Percentiles rank a stretch among this genome's conserved stretches.
Evolutionary conservation across 2,888 invertebrate species (phyloP).

Genomic region (Meiosimyza decipiens): DNA sequence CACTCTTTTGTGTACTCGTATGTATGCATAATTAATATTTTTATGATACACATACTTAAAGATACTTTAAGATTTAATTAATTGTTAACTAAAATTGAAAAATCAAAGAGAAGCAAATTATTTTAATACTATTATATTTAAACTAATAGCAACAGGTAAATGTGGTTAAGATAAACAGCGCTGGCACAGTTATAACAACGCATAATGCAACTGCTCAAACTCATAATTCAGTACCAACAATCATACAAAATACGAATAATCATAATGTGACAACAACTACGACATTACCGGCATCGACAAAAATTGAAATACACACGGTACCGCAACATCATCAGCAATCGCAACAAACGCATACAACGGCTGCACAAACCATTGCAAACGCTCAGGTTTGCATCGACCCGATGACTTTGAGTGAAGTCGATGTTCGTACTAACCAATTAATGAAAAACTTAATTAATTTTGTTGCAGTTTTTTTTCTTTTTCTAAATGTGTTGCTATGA

Average conservation of each 20-base stretch:
- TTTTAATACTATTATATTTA: slow-evolving; percentile 37
- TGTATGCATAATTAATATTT: too few species aligned
- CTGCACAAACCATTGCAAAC: slow-evolving; percentile 66
- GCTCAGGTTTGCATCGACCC: slow-evolving; percentile 84
- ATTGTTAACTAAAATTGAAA: background rate
- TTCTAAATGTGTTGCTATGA: slow-evolving; percentile 39
- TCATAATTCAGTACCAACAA: slow-evolving; percentile 55
- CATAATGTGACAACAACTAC: slow-evolving; percentile 61
- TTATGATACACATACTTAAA: too few species aligned
- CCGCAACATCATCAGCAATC: slow-evolving; percentile 49
- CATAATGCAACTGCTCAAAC: slow-evolving; percentile 54
- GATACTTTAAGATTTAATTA: background rate
- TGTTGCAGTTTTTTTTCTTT: slow-evolving; percentile 38
- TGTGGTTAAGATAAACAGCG: slow-evolving; percentile 66
- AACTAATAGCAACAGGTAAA: slow-evolving; percentile 60
- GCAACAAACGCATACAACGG: slow-evolving; percentile 49
- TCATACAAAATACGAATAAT: slow-evolving; percentile 64
- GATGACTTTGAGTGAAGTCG: slow-evolving; percentile 79
- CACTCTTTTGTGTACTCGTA: too few species aligned
- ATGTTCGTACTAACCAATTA: slow-evolving; percentile 72
- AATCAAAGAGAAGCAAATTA: slow-evolving; percentile 39
- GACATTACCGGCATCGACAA: slow-evolving; percentile 61
- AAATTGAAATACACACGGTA: slow-evolving; percentile 65
- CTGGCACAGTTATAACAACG: slow-evolving; percentile 64
- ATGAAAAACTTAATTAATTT: slow-evolving; percentile 34